phyloP scores from a whole-genome alignment of 2,888 invertebrate species.

The Thalpophila matura region DNA sequence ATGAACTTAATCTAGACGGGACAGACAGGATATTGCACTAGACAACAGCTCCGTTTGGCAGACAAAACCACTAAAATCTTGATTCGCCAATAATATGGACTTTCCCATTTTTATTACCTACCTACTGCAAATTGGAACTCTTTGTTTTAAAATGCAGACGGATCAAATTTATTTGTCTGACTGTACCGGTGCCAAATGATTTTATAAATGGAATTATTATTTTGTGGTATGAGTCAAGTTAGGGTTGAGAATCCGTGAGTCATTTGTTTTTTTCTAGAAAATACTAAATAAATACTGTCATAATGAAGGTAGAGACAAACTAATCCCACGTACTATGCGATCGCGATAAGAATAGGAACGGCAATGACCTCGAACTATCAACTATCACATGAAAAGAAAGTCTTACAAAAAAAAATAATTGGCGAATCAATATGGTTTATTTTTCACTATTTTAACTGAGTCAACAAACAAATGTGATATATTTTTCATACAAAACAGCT shows the following conservation, averaged over 20 bases:
- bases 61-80: constrained; percentile 38
- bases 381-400: too few species aligned
- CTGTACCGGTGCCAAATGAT: constrained; percentile 42
- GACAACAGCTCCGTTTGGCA: constrained; percentile 57
- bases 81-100: constrained; percentile 45
- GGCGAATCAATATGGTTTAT: too few species aligned
- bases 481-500: too few species aligned
- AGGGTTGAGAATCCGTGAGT: constrained; percentile 10
- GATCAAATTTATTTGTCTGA: constrained; percentile 46
- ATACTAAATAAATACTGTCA: too few species aligned
- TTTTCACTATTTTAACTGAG: too few species aligned
- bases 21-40: constrained; percentile 58
- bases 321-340: too few species aligned
- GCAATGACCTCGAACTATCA: too few species aligned
- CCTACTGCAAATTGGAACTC: constrained; percentile 44
- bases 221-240: constrained; percentile 12
- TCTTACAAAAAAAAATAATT: too few species aligned
- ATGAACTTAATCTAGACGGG: constrained; percentile 45
- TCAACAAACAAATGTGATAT: too few species aligned
- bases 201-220: constrained; percentile 30
- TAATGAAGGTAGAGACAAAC: too few species aligned
- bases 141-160: constrained; percentile 53
- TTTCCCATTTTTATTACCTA: constrained; percentile 50
- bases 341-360: too few species aligned
- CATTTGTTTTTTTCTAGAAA: not conserved